Percentiles rank a stretch among this genome's conserved stretches.
Evolutionary conservation across 2,113 vertebrate genomes (phyloP).

Genomic region (Oreamnos americanus): DNA sequence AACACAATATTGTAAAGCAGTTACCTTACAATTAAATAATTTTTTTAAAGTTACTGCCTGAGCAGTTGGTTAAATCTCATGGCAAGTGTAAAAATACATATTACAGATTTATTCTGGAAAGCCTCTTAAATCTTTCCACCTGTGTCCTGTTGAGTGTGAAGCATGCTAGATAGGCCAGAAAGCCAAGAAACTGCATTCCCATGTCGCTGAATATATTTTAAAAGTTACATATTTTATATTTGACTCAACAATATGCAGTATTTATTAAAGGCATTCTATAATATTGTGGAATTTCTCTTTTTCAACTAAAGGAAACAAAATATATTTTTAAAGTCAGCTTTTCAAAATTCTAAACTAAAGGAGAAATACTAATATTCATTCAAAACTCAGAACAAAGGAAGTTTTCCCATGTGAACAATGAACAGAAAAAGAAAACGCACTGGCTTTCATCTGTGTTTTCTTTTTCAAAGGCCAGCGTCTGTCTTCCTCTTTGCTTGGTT

Average conservation of each 20-base stretch:
- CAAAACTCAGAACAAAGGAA: conserved; percentile 30
- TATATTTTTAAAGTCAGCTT: conserved; percentile 32
- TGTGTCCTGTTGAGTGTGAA: conserved; percentile 12
- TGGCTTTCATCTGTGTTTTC: conserved; percentile 37
- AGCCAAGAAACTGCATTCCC: neutral
- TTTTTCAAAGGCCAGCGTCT: neutral
- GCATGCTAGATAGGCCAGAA: neutral
- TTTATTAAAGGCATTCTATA: conserved; percentile 29
- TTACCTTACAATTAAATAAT: neutral
- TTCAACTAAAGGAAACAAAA: conserved; percentile 17
- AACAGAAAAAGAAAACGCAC: conserved; percentile 32
- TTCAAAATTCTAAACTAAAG: conserved; percentile 43
- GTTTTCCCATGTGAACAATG: conserved; percentile 14
- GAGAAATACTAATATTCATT: conserved; percentile 18
- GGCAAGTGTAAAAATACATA: conserved; percentile 29
- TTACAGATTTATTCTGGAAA: conserved; percentile 48
- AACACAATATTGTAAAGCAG: neutral
- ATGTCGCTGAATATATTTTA: conserved; percentile 24
- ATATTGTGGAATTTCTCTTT: neutral
- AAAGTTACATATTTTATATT: conserved; percentile 34
- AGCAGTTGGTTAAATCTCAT: conserved; percentile 17
- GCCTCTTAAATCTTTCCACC: conserved; percentile 48
- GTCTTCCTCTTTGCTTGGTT: conserved; percentile 29
- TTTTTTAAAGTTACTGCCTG: neutral
- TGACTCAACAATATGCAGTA: neutral